These are phyloP conservation scores for Acanthosepion pharaonis DNA, from an alignment of 2,888 invertebrate species.

Conservation along the genomic window DNA sequence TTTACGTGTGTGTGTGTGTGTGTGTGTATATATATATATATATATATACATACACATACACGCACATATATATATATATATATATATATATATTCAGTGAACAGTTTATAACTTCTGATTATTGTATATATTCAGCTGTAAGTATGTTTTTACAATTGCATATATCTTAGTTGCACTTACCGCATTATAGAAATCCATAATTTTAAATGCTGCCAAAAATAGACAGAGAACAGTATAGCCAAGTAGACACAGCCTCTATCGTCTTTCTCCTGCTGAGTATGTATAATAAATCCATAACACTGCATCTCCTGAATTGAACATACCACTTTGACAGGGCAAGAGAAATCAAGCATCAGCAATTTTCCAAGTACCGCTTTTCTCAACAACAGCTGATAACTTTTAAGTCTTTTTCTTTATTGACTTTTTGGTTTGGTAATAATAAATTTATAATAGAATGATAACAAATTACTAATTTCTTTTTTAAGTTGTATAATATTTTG, in stretches of 20 bases:
- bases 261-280: neutral
- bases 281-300: neutral
- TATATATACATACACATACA: no score
- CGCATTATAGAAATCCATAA: slow-evolving; percentile 22
- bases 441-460: no score
- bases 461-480: no score
- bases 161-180: neutral
- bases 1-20: no score
- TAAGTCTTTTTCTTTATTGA: neutral
- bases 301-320: neutral
- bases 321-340: neutral
- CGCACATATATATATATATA: no score
- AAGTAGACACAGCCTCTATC: neutral
- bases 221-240: neutral
- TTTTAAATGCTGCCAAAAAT: slow-evolving; percentile 10
- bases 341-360: neutral
- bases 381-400: neutral
- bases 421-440: no score
- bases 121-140: no score
- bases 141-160: neutral
- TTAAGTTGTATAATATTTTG: no score
- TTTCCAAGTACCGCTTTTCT: neutral
- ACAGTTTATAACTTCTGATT: no score
- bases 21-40: no score
- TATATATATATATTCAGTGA: no score